These are phyloP conservation scores for Aldrovandia affinis DNA, from an alignment of 2,797 vertebrate genomes.

Conservation along the genomic window DNA sequence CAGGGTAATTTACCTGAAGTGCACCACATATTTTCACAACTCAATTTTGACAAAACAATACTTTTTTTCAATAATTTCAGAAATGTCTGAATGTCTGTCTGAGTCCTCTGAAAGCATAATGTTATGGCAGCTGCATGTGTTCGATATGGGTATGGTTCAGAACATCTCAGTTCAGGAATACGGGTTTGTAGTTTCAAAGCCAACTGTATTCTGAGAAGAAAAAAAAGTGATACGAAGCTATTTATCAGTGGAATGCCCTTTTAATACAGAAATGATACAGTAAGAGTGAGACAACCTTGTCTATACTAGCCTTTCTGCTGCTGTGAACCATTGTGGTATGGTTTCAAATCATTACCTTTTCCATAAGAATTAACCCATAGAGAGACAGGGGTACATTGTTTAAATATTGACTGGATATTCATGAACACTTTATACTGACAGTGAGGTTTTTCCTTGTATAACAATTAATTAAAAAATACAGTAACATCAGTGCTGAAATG, in stretches of 20 bases:
- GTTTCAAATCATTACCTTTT: background rate
- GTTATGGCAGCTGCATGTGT: background rate
- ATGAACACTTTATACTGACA: background rate
- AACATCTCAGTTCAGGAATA: background rate
- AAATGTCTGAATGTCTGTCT: background rate
- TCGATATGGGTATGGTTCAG: background rate
- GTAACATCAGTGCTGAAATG: background rate
- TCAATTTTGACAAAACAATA: too few relatives aligned
- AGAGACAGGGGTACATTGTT: background rate
- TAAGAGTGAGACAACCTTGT: too few relatives aligned
- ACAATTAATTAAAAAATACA: background rate
- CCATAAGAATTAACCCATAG: background rate
- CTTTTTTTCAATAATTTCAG: background rate
- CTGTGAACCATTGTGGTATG: background rate
- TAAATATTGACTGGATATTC: background rate
- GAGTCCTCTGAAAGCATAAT: background rate
- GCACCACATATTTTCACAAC: too few relatives aligned
- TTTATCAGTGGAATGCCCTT: background rate
- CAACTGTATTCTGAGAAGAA: background rate
- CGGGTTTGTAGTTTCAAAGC: background rate
- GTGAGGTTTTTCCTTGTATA: background rate
- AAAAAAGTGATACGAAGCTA: background rate
- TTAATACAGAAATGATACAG: background rate
- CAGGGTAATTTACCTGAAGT: background rate
- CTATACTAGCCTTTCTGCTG: too few relatives aligned